These are phyloP conservation scores for Diuraphis noxia DNA, from an alignment of 1,140 invertebrate species.

Conservation along the genomic window DNA sequence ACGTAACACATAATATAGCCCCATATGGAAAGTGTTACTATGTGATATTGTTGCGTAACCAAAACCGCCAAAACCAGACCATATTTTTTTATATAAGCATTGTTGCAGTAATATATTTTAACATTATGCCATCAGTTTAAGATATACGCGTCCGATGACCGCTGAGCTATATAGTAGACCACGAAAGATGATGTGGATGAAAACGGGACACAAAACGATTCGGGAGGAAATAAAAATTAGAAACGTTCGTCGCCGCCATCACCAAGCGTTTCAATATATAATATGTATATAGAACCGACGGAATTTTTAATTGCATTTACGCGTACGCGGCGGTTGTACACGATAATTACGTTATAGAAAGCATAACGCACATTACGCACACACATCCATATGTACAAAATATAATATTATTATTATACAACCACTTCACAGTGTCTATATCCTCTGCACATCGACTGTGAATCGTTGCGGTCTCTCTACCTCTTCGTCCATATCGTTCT, in stretches of 20 bases:
- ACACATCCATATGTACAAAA: not conserved
- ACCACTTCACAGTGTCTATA: not conserved
- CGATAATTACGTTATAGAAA: slow-evolving; percentile 1
- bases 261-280: not conserved
- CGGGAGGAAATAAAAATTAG: not conserved
- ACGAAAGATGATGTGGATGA: not conserved
- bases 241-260: not conserved
- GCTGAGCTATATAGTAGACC: not conserved
- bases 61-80: not conserved
- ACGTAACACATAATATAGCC: too few species aligned
- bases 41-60: not conserved
- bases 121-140: not conserved
- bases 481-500: not conserved
- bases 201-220: not conserved
- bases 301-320: slow-evolving; percentile 3
- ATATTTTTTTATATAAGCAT: not conserved
- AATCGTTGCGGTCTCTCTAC: not conserved
- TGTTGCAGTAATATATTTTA: too few species aligned
- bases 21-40: not conserved
- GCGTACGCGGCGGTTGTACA: not conserved
- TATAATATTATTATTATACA: slow-evolving; percentile 3
- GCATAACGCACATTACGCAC: not conserved
- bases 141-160: too few species aligned
- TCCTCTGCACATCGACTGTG: not conserved
- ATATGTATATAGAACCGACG: too few species aligned